Evolutionary conservation across 2,113 vertebrate species (phyloP).

Genomic region (Rana temporaria): DNA sequence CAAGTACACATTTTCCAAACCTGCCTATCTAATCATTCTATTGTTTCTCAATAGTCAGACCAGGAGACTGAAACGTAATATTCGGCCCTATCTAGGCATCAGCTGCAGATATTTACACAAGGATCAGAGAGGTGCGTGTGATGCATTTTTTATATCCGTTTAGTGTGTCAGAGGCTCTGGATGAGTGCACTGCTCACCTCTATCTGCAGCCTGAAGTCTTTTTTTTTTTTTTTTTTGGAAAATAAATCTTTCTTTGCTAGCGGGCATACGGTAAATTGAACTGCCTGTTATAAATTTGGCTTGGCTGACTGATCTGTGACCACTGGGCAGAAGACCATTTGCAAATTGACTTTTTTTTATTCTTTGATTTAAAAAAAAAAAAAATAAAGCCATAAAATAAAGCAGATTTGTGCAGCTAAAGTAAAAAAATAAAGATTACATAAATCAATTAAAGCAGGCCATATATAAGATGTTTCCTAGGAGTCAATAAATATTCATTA

Average conservation of each 20-base stretch:
- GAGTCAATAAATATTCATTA: no score
- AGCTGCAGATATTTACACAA: slow-evolving; percentile 17
- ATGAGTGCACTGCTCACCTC: slow-evolving; percentile 33
- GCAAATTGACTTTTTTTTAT: background rate
- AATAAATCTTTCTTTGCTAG: slow-evolving; percentile 28
- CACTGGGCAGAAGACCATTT: background rate
- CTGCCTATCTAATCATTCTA: no score
- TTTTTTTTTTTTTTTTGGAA: slow-evolving; percentile 37
- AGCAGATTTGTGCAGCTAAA: background rate
- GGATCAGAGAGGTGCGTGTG: slow-evolving; percentile 11
- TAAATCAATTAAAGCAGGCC: no score
- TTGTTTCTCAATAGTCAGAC: no score
- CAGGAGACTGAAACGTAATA: no score
- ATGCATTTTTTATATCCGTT: slow-evolving; percentile 22
- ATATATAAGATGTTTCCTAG: no score
- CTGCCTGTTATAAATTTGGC: slow-evolving; percentile 26
- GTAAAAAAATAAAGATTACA: no score
- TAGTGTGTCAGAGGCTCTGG: slow-evolving; percentile 14
- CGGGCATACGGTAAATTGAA: slow-evolving; percentile 26
- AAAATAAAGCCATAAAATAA: background rate
- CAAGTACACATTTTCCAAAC: no score
- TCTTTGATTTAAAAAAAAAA: background rate
- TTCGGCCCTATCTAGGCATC: background rate
- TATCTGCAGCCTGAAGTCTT: slow-evolving; percentile 16
- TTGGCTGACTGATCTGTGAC: slow-evolving; percentile 9